phyloP scores from a whole-genome alignment of 1,140 invertebrate genomes.

The Orchesella cincta region DNA sequence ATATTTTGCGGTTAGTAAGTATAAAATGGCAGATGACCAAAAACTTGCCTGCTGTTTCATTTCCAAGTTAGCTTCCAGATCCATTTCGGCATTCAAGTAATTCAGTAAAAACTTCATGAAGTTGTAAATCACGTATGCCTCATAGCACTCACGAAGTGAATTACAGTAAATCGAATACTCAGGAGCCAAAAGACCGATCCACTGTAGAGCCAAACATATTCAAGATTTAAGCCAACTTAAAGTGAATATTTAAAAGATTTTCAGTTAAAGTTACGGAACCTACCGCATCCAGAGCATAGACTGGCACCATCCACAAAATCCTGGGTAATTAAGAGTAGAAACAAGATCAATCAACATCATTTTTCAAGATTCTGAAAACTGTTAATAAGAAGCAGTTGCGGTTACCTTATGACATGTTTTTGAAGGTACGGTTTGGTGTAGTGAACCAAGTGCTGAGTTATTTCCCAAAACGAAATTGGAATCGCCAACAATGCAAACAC shows the following conservation, averaged over 20 bases:
- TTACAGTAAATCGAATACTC: slow-evolving; percentile 87
- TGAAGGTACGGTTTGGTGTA: slow-evolving; percentile 91
- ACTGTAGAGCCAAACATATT: slow-evolving; percentile 59
- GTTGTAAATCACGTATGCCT: slow-evolving; percentile 96
- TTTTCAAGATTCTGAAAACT: slow-evolving; percentile 16
- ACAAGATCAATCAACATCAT: too few species aligned
- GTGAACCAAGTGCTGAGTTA: slow-evolving; percentile 87
- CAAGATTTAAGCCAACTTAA: not conserved
- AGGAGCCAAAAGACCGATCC: slow-evolving; percentile 79
- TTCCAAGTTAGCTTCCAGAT: slow-evolving; percentile 77
- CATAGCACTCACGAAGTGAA: slow-evolving; percentile 90
- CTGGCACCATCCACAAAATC: slow-evolving; percentile 97
- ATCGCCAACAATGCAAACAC: slow-evolving; percentile 86
- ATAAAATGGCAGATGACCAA: not conserved
- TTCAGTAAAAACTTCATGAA: slow-evolving; percentile 94
- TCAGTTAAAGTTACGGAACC: slow-evolving; percentile 57
- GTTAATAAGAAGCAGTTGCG: too few species aligned
- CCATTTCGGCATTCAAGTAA: slow-evolving; percentile 74
- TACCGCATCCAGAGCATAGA: slow-evolving; percentile 92
- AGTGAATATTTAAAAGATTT: not conserved
- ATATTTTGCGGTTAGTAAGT: too few species aligned
- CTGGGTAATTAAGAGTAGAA: slow-evolving; percentile 67
- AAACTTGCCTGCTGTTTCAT: slow-evolving; percentile 73
- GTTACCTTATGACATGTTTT: slow-evolving; percentile 87
- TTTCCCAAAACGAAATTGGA: slow-evolving; percentile 91